Percentiles rank a stretch among this genome's conserved stretches.
Conservation (phyloP, 2,113 vertebrate genomes). For the Heterotilapia buettikoferi region DNA sequence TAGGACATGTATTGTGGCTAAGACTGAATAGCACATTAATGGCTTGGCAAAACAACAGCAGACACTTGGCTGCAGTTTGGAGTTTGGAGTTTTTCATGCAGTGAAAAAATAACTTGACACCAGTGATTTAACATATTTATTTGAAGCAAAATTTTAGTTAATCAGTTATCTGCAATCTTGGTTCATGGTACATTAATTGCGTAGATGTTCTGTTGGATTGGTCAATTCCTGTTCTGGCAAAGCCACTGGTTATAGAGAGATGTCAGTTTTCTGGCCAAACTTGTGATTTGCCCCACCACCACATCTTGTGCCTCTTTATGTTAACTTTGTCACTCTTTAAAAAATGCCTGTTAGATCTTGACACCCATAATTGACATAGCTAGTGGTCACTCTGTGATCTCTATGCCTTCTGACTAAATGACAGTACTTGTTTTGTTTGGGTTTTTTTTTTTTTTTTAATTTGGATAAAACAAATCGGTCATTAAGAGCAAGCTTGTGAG, state of each 20-base stretch:
- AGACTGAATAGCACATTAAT: not conserved
- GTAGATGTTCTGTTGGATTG: not conserved
- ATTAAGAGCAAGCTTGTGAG: not conserved
- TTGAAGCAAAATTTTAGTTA: not conserved
- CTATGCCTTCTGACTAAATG: not conserved
- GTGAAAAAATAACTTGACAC: not conserved
- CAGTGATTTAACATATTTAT: not conserved
- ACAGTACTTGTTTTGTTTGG: not conserved
- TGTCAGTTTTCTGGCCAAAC: not conserved
- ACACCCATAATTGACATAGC: not conserved
- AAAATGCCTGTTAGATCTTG: not conserved
- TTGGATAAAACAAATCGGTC: not conserved
- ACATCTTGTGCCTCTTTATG: not conserved
- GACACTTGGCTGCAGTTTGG: not conserved
- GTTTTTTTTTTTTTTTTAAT: not conserved
- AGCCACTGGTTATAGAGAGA: not conserved
- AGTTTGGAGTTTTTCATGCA: not conserved
- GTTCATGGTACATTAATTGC: not conserved
- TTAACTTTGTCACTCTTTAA: not conserved
- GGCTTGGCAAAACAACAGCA: constrained; percentile 1
- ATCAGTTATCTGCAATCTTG: not conserved
- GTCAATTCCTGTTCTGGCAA: not conserved
- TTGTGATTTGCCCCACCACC: not conserved
- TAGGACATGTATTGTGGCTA: not conserved
- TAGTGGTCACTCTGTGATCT: not conserved